Conservation (phyloP, 2,113 vertebrate genomes). For the Seriola quinqueradiata region DNA sequence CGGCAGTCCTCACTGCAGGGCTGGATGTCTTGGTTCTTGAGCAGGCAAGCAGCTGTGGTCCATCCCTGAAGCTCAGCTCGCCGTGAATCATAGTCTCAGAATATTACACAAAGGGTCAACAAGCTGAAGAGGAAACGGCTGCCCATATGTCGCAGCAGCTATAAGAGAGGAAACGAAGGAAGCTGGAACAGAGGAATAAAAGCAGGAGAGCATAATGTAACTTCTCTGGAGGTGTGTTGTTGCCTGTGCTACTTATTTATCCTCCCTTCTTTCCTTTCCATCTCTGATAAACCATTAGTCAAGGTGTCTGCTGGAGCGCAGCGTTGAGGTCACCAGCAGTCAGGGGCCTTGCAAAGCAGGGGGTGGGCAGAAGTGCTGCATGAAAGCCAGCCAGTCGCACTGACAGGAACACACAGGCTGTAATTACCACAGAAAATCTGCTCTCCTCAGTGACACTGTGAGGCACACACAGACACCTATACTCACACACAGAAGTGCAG, state of each 20-base stretch:
- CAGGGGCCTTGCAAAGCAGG: constrained; percentile 53
- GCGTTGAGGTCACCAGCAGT: constrained; percentile 54
- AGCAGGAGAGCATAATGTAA: not conserved
- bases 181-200: not conserved
- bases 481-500: not conserved
- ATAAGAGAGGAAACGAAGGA: constrained; percentile 11
- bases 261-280: not conserved
- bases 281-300: constrained; percentile 70
- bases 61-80: constrained; percentile 31
- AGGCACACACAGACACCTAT: constrained; percentile 11
- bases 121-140: constrained; percentile 7
- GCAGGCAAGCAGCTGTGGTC: constrained; percentile 36
- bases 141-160: not conserved
- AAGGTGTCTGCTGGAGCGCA: constrained; percentile 39
- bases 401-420: constrained; percentile 67
- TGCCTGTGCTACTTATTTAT: constrained; percentile 12
- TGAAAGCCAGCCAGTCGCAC: constrained; percentile 46
- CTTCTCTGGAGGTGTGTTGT: constrained; percentile 12
- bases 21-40: constrained; percentile 29
- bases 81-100: constrained; percentile 25
- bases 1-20: constrained; percentile 10
- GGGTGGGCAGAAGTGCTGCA: constrained; percentile 45
- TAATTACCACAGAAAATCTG: constrained; percentile 69
- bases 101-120: constrained; percentile 37
- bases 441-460: constrained; percentile 18